Evolutionary conservation across 1,140 invertebrate genomes (phyloP).

Genomic region (Drosophila tristis): DNA sequence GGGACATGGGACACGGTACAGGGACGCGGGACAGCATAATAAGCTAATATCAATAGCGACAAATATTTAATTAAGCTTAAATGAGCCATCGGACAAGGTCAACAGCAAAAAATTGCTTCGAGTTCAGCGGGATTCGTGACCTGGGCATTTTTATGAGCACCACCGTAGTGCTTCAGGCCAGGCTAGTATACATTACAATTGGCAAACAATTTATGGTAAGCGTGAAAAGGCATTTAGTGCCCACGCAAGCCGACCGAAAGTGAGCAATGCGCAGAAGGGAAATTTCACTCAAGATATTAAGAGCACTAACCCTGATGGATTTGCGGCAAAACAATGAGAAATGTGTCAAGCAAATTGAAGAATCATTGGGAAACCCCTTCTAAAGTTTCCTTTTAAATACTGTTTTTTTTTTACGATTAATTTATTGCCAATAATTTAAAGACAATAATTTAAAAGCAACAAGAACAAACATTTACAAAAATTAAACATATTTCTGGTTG

Average conservation of each 20-base stretch:
- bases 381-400: not conserved
- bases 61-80: constrained; percentile 81
- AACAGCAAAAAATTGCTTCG: constrained; percentile 33
- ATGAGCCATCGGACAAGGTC: constrained; percentile 41
- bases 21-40: constrained; percentile 42
- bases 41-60: constrained; percentile 65
- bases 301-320: not conserved
- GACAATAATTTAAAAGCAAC: constrained; percentile 51
- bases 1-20: no score
- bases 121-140: constrained; percentile 26
- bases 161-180: not conserved
- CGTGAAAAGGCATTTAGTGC: constrained; percentile 9
- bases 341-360: no score
- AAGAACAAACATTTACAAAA: constrained; percentile 58
- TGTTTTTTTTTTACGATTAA: constrained; percentile 21
- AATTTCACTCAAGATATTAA: not conserved
- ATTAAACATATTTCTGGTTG: constrained; percentile 39
- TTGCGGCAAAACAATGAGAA: no score
- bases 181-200: constrained; percentile 41
- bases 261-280: not conserved
- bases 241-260: constrained; percentile 4
- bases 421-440: constrained; percentile 62
- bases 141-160: constrained; percentile 7
- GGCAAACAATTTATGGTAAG: constrained; percentile 44
- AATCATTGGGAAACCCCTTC: no score